A percentile compares a stretch with the other conserved stretches of the same genome.
phyloP scores from a whole-genome alignment of 2,113 vertebrate species.

The Motacilla tschutschensis region DNA sequence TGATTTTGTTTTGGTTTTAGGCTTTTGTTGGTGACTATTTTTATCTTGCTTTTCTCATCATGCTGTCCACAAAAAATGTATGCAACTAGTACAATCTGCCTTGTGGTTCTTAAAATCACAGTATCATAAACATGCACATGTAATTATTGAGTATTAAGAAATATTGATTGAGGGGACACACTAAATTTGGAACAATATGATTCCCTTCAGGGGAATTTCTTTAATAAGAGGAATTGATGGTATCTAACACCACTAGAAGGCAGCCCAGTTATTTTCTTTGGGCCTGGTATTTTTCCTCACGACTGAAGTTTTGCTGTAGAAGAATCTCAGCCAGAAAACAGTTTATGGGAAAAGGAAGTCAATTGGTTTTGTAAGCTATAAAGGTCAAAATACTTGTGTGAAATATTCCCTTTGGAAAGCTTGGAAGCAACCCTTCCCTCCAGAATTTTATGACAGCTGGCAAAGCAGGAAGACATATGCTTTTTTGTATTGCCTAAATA shows the following conservation, averaged over 20 bases:
- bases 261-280: constrained; percentile 40
- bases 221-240: not conserved
- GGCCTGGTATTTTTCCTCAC: constrained; percentile 1
- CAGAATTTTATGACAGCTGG: constrained; percentile 67
- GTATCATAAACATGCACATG: not conserved
- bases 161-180: not conserved
- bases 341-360: constrained; percentile 50
- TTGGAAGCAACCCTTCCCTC: constrained; percentile 54
- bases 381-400: constrained; percentile 64
- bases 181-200: not conserved
- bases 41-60: not conserved
- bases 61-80: not conserved
- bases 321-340: constrained; percentile 39
- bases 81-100: not conserved
- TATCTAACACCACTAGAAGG: constrained; percentile 33
- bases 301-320: constrained; percentile 13
- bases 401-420: constrained; percentile 60
- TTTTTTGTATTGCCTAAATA: constrained; percentile 63
- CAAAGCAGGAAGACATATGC: constrained; percentile 57
- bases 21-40: not conserved
- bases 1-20: not conserved
- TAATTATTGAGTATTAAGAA: not conserved
- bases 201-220: not conserved
- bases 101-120: not conserved
- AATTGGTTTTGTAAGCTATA: constrained; percentile 51